A percentile compares a stretch with the other conserved stretches of the same genome.
Conservation (phyloP, 2,113 vertebrate genomes). For the Typhlomys cinereus region DNA sequence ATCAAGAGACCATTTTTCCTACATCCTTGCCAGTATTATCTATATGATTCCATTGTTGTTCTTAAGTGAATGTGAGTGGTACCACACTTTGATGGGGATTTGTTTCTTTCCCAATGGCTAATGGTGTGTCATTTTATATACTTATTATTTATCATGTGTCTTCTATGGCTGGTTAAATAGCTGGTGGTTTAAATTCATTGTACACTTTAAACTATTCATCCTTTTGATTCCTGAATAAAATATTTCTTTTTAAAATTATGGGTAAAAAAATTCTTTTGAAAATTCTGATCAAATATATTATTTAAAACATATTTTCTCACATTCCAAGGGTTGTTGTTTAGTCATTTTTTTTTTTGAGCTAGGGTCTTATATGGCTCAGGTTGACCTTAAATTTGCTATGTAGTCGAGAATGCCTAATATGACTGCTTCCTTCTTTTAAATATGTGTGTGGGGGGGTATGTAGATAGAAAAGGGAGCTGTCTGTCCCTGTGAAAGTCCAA, state of each 20-base stretch:
- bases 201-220: background rate
- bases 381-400: too few species aligned
- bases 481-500: too few species aligned
- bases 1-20: background rate
- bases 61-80: background rate
- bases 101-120: background rate
- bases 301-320: background rate
- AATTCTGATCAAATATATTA: conserved; percentile 1
- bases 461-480: too few species aligned
- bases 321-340: background rate
- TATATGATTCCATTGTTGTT: background rate
- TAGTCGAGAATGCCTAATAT: background rate
- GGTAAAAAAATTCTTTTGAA: background rate
- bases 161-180: background rate
- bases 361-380: background rate
- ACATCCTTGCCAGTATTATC: background rate
- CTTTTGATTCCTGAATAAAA: background rate
- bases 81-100: background rate
- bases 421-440: too few species aligned
- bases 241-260: background rate
- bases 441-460: too few species aligned
- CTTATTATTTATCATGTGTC: background rate
- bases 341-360: background rate
- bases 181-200: background rate
- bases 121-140: background rate